Percentiles rank a stretch among this genome's conserved stretches.
Evolutionary conservation across 2,888 invertebrate species (phyloP).

Genomic region (Prosopocoilus inquinatus): DNA sequence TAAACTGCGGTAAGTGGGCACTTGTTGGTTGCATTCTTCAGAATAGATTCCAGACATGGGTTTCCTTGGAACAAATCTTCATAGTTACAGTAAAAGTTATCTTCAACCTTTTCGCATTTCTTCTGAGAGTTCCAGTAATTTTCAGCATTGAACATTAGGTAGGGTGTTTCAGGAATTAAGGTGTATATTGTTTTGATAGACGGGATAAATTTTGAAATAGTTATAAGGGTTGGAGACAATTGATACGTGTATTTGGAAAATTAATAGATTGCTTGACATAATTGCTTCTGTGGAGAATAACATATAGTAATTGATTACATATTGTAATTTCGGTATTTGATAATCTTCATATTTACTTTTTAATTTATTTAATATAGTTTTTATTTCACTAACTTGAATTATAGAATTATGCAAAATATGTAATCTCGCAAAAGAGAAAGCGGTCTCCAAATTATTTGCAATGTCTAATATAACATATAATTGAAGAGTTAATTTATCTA

Average conservation of each 20-base stretch:
- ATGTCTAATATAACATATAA: constrained; percentile 1
- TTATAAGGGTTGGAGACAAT: constrained; percentile 7
- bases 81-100: background rate
- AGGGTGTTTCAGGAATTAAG: constrained; percentile 11
- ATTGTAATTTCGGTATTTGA: too few species aligned
- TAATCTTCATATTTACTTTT: background rate
- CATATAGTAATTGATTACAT: constrained; percentile 4
- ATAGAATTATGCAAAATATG: constrained; percentile 7
- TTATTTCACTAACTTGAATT: background rate
- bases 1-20: background rate
- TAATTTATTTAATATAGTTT: constrained; percentile 5
- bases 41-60: background rate
- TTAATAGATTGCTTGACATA: background rate
- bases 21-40: background rate
- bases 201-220: constrained; percentile 4
- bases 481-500: constrained; percentile 6
- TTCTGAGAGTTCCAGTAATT: constrained; percentile 6
- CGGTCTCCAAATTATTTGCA: constrained; percentile 6
- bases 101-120: constrained; percentile 1
- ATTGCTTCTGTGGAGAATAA: constrained; percentile 1
- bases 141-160: constrained; percentile 7
- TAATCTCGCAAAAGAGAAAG: constrained; percentile 6
- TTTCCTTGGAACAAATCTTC: background rate
- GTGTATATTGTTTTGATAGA: constrained; percentile 8
- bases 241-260: constrained; percentile 15